Percentiles rank a stretch among this genome's conserved stretches.
These are phyloP conservation scores for Pitangus sulphuratus DNA, from an alignment of 2,797 vertebrate species.

Conservation along the genomic window DNA sequence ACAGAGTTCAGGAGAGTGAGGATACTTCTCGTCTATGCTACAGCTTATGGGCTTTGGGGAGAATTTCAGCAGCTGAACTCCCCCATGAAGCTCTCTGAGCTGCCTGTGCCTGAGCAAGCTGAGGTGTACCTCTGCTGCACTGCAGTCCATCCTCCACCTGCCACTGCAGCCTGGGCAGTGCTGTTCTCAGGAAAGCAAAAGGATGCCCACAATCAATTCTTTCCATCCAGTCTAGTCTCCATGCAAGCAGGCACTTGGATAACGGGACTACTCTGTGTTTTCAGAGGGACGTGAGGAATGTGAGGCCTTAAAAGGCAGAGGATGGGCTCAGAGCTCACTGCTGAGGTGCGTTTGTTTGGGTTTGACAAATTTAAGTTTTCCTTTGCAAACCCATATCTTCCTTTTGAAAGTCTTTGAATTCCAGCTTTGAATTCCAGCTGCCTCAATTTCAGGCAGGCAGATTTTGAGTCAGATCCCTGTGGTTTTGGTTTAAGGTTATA, in stretches of 20 bases:
- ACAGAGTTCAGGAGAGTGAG: not conserved
- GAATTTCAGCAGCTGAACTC: not conserved
- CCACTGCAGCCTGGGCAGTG: not conserved
- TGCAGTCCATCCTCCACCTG: not conserved
- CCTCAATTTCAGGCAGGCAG: slow-evolving; percentile 30
- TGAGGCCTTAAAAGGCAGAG: accelerated
- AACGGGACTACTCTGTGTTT: not conserved
- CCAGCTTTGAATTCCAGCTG: slow-evolving; percentile 34
- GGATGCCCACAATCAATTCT: not conserved
- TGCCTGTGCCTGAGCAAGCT: not conserved
- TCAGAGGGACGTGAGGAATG: not conserved
- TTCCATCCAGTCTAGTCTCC: not conserved
- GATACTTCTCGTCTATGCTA: not conserved
- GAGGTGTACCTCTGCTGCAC: not conserved
- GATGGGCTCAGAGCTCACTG: not conserved
- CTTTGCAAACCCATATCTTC: not conserved
- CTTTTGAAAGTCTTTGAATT: slow-evolving; percentile 41
- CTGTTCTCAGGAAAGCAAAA: not conserved
- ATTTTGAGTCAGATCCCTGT: slow-evolving; percentile 46
- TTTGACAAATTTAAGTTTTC: slow-evolving; percentile 43
- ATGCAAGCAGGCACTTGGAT: not conserved
- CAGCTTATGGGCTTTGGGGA: not conserved
- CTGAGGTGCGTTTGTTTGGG: slow-evolving; percentile 24
- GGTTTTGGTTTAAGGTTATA: slow-evolving; percentile 66
- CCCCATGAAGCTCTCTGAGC: not conserved